These are phyloP conservation scores for Macrostomum cliftonense DNA, from an alignment of 2,888 invertebrate genomes.

Conservation along the genomic window DNA sequence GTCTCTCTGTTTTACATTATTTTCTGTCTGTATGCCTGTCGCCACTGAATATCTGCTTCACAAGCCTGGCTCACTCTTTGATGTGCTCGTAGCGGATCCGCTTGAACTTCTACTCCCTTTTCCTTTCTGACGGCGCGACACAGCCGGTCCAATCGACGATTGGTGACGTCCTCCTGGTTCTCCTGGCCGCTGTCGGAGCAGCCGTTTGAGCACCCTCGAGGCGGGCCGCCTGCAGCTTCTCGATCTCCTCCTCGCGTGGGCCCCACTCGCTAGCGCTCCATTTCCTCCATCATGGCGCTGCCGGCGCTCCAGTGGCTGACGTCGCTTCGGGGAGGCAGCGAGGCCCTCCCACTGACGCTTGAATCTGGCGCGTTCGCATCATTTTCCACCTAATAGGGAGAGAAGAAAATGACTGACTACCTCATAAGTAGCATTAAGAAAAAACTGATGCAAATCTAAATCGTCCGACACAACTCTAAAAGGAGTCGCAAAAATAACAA, in stretches of 20 bases:
- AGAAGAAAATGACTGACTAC: no score
- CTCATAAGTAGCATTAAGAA: no score
- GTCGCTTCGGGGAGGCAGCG: conserved; percentile 43
- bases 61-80: conserved; percentile 28
- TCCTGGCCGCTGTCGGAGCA: conserved; percentile 44
- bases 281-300: conserved; percentile 51
- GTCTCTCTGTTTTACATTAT: no score
- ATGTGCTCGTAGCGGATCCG: conserved; percentile 34
- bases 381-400: no score
- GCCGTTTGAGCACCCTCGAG: conserved; percentile 47
- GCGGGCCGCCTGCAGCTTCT: conserved; percentile 18
- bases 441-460: no score
- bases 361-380: conserved; percentile 47
- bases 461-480: no score
- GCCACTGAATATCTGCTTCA: no score
- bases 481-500: no score
- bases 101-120: conserved; percentile 27
- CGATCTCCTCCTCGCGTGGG: conserved; percentile 52
- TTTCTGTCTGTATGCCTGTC: no score
- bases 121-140: conserved; percentile 34
- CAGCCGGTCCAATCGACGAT: conserved; percentile 32
- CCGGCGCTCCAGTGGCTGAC: conserved; percentile 45
- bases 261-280: conserved; percentile 64
- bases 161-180: conserved; percentile 25
- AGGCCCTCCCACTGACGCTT: conserved; percentile 48